Evolutionary conservation across 2,113 vertebrate species (phyloP).

Genomic region (Prolemur simus): DNA sequence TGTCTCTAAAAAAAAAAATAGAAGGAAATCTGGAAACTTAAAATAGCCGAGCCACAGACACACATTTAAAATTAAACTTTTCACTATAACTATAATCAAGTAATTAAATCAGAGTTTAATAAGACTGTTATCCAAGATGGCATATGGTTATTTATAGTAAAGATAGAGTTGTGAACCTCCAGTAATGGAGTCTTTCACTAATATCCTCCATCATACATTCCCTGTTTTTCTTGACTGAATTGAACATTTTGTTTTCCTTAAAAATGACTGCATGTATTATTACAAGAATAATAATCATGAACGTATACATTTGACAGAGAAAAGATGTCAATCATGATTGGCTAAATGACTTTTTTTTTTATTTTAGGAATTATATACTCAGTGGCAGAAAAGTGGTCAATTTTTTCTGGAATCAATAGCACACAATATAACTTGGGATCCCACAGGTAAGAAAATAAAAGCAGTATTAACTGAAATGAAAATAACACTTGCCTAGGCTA

Average conservation of each 20-base stretch:
- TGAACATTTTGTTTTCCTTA: slow-evolving; percentile 17
- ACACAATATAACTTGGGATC: slow-evolving; percentile 95
- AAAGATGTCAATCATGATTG: neutral
- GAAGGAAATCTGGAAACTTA: neutral
- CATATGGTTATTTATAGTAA: neutral
- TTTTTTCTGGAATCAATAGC: slow-evolving; percentile 90
- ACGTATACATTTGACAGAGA: slow-evolving; percentile 1
- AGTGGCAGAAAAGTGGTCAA: slow-evolving; percentile 98
- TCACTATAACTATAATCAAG: neutral
- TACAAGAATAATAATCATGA: slow-evolving; percentile 18
- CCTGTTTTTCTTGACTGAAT: neutral
- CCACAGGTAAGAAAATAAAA: slow-evolving; percentile 87
- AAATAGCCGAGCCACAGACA: neutral
- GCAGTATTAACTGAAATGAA: neutral
- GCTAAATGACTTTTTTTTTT: slow-evolving; percentile 43
- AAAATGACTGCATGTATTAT: neutral
- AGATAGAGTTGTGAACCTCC: neutral
- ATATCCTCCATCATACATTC: neutral
- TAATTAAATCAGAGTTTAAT: neutral
- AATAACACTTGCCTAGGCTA: neutral
- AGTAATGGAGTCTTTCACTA: neutral
- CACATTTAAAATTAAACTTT: slow-evolving; percentile 38
- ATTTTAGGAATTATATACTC: slow-evolving; percentile 88
- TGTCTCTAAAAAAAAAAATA: neutral
- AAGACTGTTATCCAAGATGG: neutral